These are phyloP conservation scores for Coptodon bakossiorum DNA, from an alignment of 2,113 vertebrate genomes.

Conservation along the genomic window DNA sequence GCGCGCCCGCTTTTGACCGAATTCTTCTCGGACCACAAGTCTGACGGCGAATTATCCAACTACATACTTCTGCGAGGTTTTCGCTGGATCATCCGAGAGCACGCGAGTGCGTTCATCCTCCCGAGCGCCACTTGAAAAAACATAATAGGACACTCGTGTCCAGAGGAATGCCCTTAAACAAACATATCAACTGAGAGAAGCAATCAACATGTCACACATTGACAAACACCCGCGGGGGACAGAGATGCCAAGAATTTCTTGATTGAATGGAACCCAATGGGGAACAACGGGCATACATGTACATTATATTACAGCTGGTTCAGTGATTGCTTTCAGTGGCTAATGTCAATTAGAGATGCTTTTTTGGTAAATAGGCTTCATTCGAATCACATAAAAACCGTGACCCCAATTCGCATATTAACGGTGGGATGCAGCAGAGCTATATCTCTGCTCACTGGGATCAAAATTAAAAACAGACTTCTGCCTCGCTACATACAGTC, in stretches of 20 bases:
- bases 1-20: background rate
- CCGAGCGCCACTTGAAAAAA: background rate
- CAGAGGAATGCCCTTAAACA: slow-evolving; percentile 40
- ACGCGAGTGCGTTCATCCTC: background rate
- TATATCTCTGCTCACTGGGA: background rate
- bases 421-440: slow-evolving; percentile 2
- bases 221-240: slow-evolving; percentile 31
- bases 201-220: slow-evolving; percentile 35
- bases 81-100: background rate
- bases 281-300: slow-evolving; percentile 12
- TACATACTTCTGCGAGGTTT: background rate
- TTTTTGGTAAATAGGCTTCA: slow-evolving; percentile 33
- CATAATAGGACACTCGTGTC: slow-evolving; percentile 14
- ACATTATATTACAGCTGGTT: slow-evolving; percentile 22
- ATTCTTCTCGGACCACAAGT: background rate
- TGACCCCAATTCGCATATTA: slow-evolving; percentile 23
- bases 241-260: slow-evolving; percentile 39
- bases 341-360: slow-evolving; percentile 44
- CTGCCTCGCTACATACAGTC: slow-evolving; percentile 10
- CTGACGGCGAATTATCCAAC: background rate
- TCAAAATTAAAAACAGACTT: slow-evolving; percentile 35
- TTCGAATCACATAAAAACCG: slow-evolving; percentile 4
- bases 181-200: slow-evolving; percentile 28
- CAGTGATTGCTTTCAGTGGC: slow-evolving; percentile 36
- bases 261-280: slow-evolving; percentile 24